Conservation (phyloP, 2,888 invertebrate species). For the Pristionchus arcanus region DNA sequence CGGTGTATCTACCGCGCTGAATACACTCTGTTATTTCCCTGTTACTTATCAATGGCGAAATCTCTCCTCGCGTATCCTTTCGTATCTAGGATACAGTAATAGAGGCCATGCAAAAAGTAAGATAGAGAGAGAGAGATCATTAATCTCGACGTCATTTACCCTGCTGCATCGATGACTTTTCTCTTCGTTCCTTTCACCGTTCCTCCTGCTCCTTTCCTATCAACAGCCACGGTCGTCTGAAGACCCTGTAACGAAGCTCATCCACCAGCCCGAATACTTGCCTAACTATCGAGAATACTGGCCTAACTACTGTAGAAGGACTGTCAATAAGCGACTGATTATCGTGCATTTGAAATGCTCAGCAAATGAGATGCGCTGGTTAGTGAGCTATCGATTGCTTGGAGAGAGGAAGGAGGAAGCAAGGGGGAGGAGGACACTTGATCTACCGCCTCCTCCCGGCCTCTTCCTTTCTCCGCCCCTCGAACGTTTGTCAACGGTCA, state of each 20-base stretch:
- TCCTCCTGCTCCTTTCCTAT: not conserved
- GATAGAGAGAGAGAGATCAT: not conserved
- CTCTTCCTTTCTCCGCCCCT: too few relatives aligned
- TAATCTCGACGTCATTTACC: not conserved
- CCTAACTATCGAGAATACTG: conserved; percentile 43
- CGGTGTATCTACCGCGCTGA: not conserved
- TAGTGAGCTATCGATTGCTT: too few relatives aligned
- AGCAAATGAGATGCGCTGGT: too few relatives aligned
- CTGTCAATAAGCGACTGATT: conserved; percentile 17
- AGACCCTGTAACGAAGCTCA: conserved; percentile 41
- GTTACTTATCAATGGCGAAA: not conserved
- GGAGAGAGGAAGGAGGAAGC: too few relatives aligned
- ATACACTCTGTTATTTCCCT: not conserved
- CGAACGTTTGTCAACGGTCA: too few relatives aligned
- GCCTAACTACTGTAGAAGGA: not conserved
- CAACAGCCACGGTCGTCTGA: not conserved
- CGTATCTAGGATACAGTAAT: not conserved
- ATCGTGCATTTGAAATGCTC: too few relatives aligned
- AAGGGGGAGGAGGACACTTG: too few relatives aligned
- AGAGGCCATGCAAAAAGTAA: too few relatives aligned
- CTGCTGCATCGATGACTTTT: not conserved
- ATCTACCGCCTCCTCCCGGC: too few relatives aligned
- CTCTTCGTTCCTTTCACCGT: conserved; percentile 6
- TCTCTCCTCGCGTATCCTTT: not conserved
- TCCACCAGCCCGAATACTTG: not conserved